Evolutionary conservation across 1,140 invertebrate species (phyloP).

Genomic region (Zelostemma sp.): DNA sequence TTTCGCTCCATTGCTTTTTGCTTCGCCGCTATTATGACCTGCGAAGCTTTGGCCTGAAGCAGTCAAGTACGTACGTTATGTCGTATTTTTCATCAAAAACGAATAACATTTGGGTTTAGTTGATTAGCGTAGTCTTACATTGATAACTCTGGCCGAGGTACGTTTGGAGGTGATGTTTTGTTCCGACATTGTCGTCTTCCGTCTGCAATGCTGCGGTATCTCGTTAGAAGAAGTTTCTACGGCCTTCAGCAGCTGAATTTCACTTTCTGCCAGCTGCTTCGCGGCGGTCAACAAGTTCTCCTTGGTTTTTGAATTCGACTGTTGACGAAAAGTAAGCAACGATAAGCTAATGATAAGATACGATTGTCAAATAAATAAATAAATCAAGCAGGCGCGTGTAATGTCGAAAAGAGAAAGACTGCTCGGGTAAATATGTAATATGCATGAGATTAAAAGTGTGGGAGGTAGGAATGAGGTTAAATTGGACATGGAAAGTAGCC

Average conservation of each 20-base stretch:
- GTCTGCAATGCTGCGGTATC: constrained; percentile 3
- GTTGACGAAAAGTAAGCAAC: constrained; percentile 31
- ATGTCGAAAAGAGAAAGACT: too few relatives aligned
- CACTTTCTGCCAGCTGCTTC: constrained; percentile 60
- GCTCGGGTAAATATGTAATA: too few relatives aligned
- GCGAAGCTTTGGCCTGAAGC: constrained; percentile 59
- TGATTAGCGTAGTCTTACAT: too few relatives aligned
- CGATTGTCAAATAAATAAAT: constrained; percentile 8
- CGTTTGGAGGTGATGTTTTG: constrained; percentile 20
- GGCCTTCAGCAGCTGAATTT: constrained; percentile 59
- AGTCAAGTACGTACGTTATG: too few relatives aligned
- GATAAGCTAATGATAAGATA: constrained; percentile 5
- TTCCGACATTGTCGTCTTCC: constrained; percentile 27
- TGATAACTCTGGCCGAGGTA: constrained; percentile 32
- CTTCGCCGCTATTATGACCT: constrained; percentile 62
- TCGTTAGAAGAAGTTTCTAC: constrained; percentile 49
- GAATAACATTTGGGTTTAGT: too few relatives aligned
- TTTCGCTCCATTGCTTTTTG: constrained; percentile 59
- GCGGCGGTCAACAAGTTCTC: constrained; percentile 56
- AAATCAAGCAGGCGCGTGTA: too few relatives aligned
- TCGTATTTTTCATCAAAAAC: too few relatives aligned
- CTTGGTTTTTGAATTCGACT: constrained; percentile 50
- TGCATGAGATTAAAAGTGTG: constrained; percentile 18
- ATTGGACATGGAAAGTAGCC: constrained; percentile 12
- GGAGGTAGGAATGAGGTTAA: constrained; percentile 23